Percentiles rank a stretch among this genome's conserved stretches.
Evolutionary conservation across 2,888 invertebrate species (phyloP).

Genomic region (Ctenicera cuprea): DNA sequence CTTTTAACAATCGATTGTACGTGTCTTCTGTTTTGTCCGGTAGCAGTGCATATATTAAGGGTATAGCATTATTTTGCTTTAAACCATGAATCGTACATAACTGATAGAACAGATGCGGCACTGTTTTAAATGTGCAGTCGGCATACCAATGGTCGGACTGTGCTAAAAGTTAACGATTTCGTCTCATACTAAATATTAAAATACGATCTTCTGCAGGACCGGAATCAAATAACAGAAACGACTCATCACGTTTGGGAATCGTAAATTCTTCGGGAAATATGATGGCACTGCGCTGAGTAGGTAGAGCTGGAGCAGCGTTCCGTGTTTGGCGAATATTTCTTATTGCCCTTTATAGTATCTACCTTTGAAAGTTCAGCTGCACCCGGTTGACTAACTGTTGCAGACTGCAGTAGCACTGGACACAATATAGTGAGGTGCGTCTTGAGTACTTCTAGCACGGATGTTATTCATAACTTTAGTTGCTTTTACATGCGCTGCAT

Average conservation of each 20-base stretch:
- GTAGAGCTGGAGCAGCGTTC: not conserved
- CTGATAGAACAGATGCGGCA: slow-evolving; percentile 53
- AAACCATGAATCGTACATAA: slow-evolving; percentile 54
- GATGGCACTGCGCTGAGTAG: not conserved
- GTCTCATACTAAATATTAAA: not conserved
- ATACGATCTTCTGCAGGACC: slow-evolving; percentile 6
- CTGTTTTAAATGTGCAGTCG: slow-evolving; percentile 55
- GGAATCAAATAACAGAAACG: slow-evolving; percentile 21
- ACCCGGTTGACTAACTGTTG: not conserved
- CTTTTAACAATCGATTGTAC: slow-evolving; percentile 27
- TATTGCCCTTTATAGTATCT: slow-evolving; percentile 2
- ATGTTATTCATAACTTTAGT: slow-evolving; percentile 2
- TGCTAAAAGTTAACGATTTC: slow-evolving; percentile 18
- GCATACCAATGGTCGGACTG: slow-evolving; percentile 48
- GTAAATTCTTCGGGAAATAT: slow-evolving; percentile 2
- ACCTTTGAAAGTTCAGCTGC: not conserved
- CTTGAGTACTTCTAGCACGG: not conserved
- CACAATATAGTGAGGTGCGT: slow-evolving; percentile 13
- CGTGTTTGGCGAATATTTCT: not conserved
- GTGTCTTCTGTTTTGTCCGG: slow-evolving; percentile 45
- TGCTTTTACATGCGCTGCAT: slow-evolving; percentile 64
- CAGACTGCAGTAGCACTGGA: not conserved
- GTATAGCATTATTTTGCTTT: slow-evolving; percentile 41
- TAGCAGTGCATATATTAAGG: slow-evolving; percentile 50
- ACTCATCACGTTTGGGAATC: not conserved